Evolutionary conservation across 1,140 invertebrate species (phyloP).

Genomic region (Solenopsis invicta): DNA sequence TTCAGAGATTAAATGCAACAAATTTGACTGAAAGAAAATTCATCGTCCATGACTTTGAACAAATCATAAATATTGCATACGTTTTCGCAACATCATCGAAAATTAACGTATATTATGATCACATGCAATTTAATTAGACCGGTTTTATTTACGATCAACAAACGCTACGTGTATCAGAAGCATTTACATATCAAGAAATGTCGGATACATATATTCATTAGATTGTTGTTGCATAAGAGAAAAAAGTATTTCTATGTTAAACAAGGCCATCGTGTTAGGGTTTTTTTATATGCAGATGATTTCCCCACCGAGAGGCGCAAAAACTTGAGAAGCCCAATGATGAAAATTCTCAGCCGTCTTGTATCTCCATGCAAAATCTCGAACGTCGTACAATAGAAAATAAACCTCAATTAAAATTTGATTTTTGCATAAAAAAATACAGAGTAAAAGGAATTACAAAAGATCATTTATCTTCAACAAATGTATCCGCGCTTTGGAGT

Average conservation of each 20-base stretch:
- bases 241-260: slow-evolving; percentile 35
- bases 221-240: slow-evolving; percentile 3
- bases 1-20: not conserved
- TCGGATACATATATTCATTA: not conserved
- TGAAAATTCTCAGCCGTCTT: not conserved
- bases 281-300: not conserved
- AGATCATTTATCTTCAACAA: too few relatives aligned
- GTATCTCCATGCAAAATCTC: not conserved
- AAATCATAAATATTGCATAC: not conserved
- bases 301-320: not conserved
- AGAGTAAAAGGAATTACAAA: not conserved
- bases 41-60: not conserved
- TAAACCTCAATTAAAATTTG: not conserved
- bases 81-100: not conserved
- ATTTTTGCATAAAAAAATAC: not conserved
- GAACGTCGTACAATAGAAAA: not conserved
- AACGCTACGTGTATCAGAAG: too few relatives aligned
- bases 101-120: not conserved
- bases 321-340: not conserved
- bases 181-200: not conserved
- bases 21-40: not conserved
- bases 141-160: slow-evolving; percentile 24
- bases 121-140: not conserved
- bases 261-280: not conserved
- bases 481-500: too few relatives aligned